Evolutionary conservation across 2,113 vertebrate species (phyloP), one percentile per base, ranked within the genome.

Genomic region (Scolopax mira): DNA sequence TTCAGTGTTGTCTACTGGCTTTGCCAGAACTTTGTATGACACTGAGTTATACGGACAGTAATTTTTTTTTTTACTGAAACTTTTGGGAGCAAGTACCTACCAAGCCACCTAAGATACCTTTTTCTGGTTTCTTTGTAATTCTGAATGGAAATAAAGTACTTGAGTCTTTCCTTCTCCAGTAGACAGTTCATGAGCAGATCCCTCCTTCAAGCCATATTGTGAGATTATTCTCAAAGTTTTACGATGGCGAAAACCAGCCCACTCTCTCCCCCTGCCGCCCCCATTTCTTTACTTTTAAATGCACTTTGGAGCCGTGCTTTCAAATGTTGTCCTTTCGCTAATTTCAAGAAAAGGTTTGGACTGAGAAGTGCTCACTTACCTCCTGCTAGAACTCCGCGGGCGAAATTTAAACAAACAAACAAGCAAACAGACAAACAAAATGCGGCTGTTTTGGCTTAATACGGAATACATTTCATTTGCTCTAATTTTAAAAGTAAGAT

Each of bases 21-120:
- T 93, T 92, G 71, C 64, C 79, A 86, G 84, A 94, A 95, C 54
- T 90, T 93, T 69, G 75, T 9, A 27, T 60, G 61, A 92, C 84
- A 57, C 39, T 69, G 35, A 60, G 52, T n/a, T n/a, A 22, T 79
- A 81, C 4, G n/a, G 84, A 27, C 19, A 28, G 22, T n/a, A 8
- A 22, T 27, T 28, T 35, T 30, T 35, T 48, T 41, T 90, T 85
- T 79, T 23, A 1, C 31, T 51, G 35, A 67, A 95, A 90, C 21
- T 91, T 96, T 85, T 42, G 24, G 12, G 11, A 80, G 5, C 22
- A 88, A 84, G 51, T 81, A 25, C 25, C 12, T 60, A 54, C 13
- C 17, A 42, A 81, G 18, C 3, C 21, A 31, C 12, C 37, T 49
- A 70, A 82, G 17, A 35, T 30, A 77, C 2, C 30, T 78, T 64